A percentile compares a stretch with the other conserved stretches of the same genome.
These are phyloP conservation scores for Sebastes miniatus DNA, from an alignment of 2,797 vertebrate species.

Conservation along the genomic window DNA sequence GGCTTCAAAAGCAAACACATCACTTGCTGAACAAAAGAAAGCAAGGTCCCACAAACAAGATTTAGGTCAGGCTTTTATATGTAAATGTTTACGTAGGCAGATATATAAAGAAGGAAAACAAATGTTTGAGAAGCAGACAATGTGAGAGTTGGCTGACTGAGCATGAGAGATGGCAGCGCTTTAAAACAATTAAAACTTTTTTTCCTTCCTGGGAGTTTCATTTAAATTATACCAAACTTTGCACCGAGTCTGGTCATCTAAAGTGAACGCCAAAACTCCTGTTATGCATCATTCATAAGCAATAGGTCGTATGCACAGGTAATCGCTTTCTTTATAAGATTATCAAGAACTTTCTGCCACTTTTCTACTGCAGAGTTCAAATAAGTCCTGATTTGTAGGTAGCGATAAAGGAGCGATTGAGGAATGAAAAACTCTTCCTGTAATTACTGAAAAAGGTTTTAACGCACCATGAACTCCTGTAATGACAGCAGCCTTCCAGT, in stretches of 20 bases:
- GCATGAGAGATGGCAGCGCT: not conserved
- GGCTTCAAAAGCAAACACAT: slow-evolving; percentile 10
- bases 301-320: not conserved
- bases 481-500: not conserved
- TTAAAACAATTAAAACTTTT: slow-evolving; percentile 6
- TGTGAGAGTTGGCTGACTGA: not conserved
- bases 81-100: slow-evolving; percentile 28
- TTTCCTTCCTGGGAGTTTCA: not conserved
- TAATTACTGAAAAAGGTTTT: not conserved
- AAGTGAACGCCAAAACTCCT: not conserved
- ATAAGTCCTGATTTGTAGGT: not conserved
- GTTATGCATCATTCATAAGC: not conserved
- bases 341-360: not conserved
- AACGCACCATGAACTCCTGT: not conserved
- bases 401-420: not conserved
- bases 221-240: not conserved
- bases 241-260: not conserved
- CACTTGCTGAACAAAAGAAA: slow-evolving; percentile 9
- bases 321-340: not conserved
- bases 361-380: not conserved
- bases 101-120: not conserved
- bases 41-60: slow-evolving; percentile 16
- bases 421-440: not conserved
- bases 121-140: not conserved
- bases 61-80: slow-evolving; percentile 29